These are phyloP conservation scores for Umimayanthus kanabou DNA, from an alignment of 92 coral and sea anemone genomes.

Conservation along the genomic window DNA sequence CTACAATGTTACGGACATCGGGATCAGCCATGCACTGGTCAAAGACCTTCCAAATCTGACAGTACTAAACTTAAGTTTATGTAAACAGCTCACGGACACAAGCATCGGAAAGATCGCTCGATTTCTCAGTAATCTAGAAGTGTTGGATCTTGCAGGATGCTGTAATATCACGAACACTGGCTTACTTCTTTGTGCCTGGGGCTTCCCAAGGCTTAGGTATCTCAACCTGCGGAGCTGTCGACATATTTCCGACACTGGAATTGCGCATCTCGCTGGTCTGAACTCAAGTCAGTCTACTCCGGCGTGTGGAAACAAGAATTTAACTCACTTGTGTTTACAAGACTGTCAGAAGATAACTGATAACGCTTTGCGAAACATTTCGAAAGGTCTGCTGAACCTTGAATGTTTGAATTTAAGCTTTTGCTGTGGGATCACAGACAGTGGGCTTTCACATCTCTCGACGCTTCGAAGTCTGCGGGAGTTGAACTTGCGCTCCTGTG, in stretches of 20 bases:
- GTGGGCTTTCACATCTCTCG: conserved; percentile 90
- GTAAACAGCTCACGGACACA: conserved; percentile 99
- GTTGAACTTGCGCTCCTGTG: conserved; percentile 98
- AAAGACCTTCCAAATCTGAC: conserved; percentile 97
- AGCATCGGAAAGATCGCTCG: conserved; percentile 92
- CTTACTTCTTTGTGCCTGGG: conserved; percentile 91
- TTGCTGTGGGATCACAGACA: conserved; percentile 90
- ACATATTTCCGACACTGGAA: conserved; percentile 96
- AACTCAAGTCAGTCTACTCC: conserved; percentile 58
- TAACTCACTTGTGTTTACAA: conserved; percentile 97
- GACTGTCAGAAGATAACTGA: conserved; percentile 99
- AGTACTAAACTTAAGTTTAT: conserved; percentile 97
- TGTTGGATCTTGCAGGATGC: conserved; percentile 97
- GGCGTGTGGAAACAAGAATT: conserved; percentile 90
- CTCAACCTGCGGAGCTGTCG: conserved; percentile 97
- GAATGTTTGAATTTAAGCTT: conserved; percentile 93
- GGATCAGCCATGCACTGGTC: conserved; percentile 96
- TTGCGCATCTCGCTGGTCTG: conserved; percentile 96
- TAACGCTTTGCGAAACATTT: conserved; percentile 94
- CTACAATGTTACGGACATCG: conserved; percentile 95
- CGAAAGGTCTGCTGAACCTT: conserved; percentile 86
- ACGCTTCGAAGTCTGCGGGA: conserved; percentile 95
- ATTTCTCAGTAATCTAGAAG: conserved; percentile 88
- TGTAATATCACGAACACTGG: conserved; percentile 98
- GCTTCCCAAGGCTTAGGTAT: conserved; percentile 84